These are phyloP conservation scores for Pseudomyrmex sp. DNA, from an alignment of 1,140 invertebrate genomes.

Conservation along the genomic window DNA sequence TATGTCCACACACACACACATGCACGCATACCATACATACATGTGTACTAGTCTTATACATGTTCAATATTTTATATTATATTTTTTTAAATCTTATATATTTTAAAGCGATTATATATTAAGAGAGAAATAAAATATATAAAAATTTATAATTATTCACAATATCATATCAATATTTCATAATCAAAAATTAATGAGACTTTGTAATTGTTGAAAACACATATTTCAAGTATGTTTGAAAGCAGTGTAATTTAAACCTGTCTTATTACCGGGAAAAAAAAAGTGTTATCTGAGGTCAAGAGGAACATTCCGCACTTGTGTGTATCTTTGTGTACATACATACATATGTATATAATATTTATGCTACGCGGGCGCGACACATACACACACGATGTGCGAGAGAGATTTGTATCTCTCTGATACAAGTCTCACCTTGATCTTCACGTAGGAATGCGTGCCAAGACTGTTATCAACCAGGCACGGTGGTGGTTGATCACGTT, in stretches of 20 bases:
- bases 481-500: conserved; percentile 87
- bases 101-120: too few species aligned
- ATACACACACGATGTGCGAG: background rate
- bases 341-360: background rate
- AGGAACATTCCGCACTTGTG: background rate
- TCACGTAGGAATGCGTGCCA: conserved; percentile 88
- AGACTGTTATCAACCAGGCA: conserved; percentile 87
- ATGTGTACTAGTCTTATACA: too few species aligned
- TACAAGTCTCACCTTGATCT: conserved; percentile 86
- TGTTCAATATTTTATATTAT: too few species aligned
- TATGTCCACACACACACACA: background rate
- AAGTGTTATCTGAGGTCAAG: conserved; percentile 55
- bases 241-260: background rate
- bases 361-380: background rate
- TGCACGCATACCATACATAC: too few species aligned
- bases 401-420: background rate
- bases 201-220: background rate
- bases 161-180: too few species aligned
- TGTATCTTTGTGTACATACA: background rate
- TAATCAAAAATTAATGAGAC: too few species aligned
- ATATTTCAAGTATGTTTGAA: background rate
- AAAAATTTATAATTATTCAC: too few species aligned
- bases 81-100: too few species aligned
- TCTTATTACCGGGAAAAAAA: background rate
- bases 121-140: too few species aligned